These are phyloP conservation scores for Sinella curviseta DNA, from an alignment of 1,140 invertebrate species.

Conservation along the genomic window DNA sequence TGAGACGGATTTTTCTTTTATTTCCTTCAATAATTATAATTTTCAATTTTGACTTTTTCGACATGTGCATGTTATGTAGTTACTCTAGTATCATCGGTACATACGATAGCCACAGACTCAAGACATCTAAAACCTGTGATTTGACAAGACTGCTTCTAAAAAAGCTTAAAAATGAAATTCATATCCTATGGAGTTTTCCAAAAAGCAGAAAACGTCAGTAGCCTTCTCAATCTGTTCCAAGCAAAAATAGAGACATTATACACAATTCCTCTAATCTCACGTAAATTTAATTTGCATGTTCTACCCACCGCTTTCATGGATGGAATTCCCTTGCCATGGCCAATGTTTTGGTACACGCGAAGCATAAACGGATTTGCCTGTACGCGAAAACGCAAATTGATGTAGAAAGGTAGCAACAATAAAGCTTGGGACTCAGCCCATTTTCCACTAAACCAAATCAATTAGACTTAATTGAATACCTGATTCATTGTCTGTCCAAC, in stretches of 20 bases:
- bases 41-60: no score
- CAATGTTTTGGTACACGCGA: conserved; percentile 88
- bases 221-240: conserved; percentile 10
- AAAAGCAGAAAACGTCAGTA: conserved; percentile 1
- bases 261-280: not conserved
- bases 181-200: not conserved
- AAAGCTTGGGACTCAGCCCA: no score
- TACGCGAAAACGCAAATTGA: conserved; percentile 26
- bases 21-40: no score
- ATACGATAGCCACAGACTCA: no score
- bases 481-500: conserved; percentile 57
- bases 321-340: conserved; percentile 86
- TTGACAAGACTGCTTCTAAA: not conserved
- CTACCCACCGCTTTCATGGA: not conserved
- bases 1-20: no score
- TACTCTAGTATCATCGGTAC: no score
- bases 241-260: not conserved
- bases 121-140: not conserved
- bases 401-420: no score
- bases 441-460: no score
- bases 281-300: not conserved
- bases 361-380: conserved; percentile 87
- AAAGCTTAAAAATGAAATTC: conserved; percentile 7
- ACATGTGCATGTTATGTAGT: no score
- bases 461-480: not conserved